Base-by-base conservation (phyloP, 2,797 vertebrate species). In the Podargus strigoides region DNA sequence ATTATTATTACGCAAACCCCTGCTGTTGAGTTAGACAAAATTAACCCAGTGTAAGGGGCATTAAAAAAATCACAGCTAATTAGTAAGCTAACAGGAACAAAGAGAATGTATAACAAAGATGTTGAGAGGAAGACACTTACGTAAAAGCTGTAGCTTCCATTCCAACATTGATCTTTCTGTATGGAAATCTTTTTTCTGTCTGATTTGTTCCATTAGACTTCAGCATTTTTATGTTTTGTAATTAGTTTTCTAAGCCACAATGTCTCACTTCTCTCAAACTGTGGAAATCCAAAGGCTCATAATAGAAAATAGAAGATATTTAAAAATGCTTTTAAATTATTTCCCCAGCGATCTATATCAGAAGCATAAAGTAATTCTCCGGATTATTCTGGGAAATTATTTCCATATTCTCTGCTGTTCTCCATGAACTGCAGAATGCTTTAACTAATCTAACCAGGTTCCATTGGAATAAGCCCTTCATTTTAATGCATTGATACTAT, bases 1-100 rank as follows among this genome's bases (percentile, higher is more conserved):
- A 97, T 98, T 98, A 98, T 98, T 98, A 98, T 98, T 98, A 97
- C 97, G 97, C 95, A 98, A 98, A 97, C 97, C 97, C 98, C 98
- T 98, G 98, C 98, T 98, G 98, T 97, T 98, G 98, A 98, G 97
- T 98, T 98, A 98, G 97, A 97, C 97, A 98, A 98, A 98, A 98
- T 98, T 98, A 98, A 98, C 98, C 98, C 97, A 97, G 96, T 95
- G 95, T 97, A 98, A 96, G 97, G 98, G 97, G 97, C 97, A 97
- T 97, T 98, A 96, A 97, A 97, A 97, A 98, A 97, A 96, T 90
- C 96, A 97, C 93, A 97, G 97, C 96, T 98, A 98, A 98, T 98
- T 98, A 98, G 97, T 96, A 97, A 97, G 93, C 93, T 94, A 98
- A 97, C 93, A 95, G 94, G 98, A 98, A 98, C 97, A 98, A 98